Evolutionary conservation across 2,113 vertebrate genomes (phyloP).

Genomic region (Pelecanus crispus): DNA sequence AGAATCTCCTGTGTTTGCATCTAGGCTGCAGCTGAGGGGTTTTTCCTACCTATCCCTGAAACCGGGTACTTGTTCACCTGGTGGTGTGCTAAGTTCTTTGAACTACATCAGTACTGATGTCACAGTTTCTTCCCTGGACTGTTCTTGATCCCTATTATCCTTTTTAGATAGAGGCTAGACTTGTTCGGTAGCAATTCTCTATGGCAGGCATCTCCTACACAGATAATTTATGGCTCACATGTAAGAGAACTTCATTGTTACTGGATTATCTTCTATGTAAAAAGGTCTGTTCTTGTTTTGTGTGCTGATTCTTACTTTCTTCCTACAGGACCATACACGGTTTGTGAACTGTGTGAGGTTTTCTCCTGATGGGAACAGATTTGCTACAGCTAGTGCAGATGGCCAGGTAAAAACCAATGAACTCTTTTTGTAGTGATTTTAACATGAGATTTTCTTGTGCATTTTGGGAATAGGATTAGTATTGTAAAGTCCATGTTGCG

Average conservation of each 20-base stretch:
- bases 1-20: not conserved
- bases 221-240: not conserved
- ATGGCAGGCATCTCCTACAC: not conserved
- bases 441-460: not conserved
- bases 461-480: not conserved
- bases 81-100: not conserved
- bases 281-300: not conserved
- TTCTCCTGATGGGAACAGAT: slow-evolving; percentile 86
- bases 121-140: not conserved
- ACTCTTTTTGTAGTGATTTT: not conserved
- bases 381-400: slow-evolving; percentile 88
- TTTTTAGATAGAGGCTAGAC: not conserved
- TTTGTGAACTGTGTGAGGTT: slow-evolving; percentile 95
- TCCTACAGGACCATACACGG: slow-evolving; percentile 81
- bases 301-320: not conserved
- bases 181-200: not conserved
- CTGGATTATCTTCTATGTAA: not conserved
- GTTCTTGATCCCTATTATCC: not conserved
- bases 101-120: not conserved
- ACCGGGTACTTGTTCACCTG: not conserved
- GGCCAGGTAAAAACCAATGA: slow-evolving; percentile 78
- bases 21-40: not conserved
- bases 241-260: not conserved
- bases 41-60: not conserved
- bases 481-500: not conserved